Evolutionary conservation across 2,888 invertebrate species (phyloP).

Genomic region (Sarcophaga caerulescens): DNA sequence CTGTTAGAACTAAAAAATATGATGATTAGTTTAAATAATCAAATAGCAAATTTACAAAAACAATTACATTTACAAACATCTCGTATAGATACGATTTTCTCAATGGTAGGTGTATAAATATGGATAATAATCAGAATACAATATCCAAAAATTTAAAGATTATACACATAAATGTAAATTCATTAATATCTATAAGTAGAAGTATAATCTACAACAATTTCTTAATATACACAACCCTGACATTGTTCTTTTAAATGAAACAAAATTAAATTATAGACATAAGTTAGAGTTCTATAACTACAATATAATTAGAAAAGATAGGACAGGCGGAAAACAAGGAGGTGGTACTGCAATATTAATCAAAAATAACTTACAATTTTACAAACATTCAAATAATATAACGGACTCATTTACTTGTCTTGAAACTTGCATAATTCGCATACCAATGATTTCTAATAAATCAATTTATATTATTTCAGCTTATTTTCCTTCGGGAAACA

Average conservation of each 20-base stretch:
- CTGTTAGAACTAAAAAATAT: conserved; percentile 3
- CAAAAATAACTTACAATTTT: neutral
- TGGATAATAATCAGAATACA: neutral
- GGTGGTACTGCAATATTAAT: conserved; percentile 5
- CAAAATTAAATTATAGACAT: neutral
- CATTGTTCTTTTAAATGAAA: neutral
- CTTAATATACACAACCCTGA: neutral
- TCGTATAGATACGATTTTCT: neutral
- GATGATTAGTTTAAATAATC: neutral
- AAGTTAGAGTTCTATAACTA: conserved; percentile 1
- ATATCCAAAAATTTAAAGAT: neutral
- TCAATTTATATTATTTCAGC: no score
- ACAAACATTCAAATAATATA: conserved; percentile 3
- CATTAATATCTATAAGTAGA: neutral
- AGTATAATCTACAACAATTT: conserved; percentile 7
- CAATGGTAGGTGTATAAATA: neutral
- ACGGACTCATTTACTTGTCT: neutral
- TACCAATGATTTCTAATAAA: neutral
- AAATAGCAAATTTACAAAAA: neutral
- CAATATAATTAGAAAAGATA: neutral
- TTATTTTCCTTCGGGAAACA: no score
- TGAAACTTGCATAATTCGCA: conserved; percentile 1
- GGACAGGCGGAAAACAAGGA: neutral
- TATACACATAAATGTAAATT: neutral
- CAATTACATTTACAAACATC: neutral